These are phyloP conservation scores for Sphenopsis melanotis DNA, from an alignment of 2,797 vertebrate genomes.

Conservation along the genomic window DNA sequence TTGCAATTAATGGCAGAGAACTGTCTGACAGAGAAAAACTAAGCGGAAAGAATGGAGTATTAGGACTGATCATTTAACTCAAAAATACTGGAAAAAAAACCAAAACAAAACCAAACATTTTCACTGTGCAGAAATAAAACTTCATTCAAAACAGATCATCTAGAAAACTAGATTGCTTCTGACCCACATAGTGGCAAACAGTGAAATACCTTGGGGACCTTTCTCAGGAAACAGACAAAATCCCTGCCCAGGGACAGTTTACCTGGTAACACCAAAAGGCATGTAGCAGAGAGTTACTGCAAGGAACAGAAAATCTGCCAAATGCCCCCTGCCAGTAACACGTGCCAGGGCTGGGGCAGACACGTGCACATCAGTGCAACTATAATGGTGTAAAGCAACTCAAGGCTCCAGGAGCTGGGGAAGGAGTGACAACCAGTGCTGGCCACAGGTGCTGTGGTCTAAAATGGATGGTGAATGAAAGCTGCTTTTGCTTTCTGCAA, in stretches of 20 bases:
- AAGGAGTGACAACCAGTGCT: not conserved
- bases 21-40: not conserved
- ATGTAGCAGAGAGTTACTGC: fast-evolving
- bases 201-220: not conserved
- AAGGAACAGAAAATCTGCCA: not conserved
- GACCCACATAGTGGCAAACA: not conserved
- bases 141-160: not conserved
- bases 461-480: not conserved
- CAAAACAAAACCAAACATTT: not conserved
- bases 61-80: not conserved
- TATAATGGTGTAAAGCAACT: not conserved
- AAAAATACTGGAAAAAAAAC: not conserved
- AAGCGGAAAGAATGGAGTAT: not conserved
- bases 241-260: not conserved
- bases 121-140: not conserved
- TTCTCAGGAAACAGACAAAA: not conserved
- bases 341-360: not conserved
- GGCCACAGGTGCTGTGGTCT: not conserved
- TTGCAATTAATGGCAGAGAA: not conserved
- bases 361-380: not conserved
- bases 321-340: not conserved
- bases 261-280: not conserved
- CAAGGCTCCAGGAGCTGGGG: not conserved
- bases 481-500: not conserved
- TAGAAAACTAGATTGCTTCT: not conserved